Percentiles rank a stretch among this genome's conserved stretches.
These are phyloP conservation scores for Porphyrio hochstetteri DNA, from an alignment of 2,113 vertebrate species.

Conservation along the genomic window DNA sequence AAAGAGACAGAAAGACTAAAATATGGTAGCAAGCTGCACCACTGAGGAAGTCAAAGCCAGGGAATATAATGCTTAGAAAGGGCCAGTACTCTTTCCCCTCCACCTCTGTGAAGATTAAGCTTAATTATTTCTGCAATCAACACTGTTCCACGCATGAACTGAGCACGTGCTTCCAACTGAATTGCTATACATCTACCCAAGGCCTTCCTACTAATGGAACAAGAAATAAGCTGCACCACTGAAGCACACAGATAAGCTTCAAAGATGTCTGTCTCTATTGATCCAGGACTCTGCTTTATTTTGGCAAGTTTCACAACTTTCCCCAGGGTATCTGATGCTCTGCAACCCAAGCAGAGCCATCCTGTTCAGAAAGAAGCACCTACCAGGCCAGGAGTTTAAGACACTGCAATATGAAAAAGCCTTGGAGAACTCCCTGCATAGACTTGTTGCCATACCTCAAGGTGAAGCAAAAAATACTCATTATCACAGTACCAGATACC, in stretches of 20 bases:
- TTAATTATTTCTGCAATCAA: background rate
- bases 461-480: background rate
- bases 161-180: background rate
- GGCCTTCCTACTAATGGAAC: background rate
- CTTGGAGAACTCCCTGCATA: background rate
- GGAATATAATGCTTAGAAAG: background rate
- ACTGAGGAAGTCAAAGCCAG: background rate
- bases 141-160: background rate
- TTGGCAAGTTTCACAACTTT: background rate
- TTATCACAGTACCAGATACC: background rate
- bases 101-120: background rate
- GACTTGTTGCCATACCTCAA: background rate
- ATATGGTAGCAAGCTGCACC: background rate
- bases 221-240: background rate
- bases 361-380: background rate
- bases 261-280: background rate
- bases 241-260: background rate
- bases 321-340: background rate
- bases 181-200: background rate
- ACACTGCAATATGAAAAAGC: background rate
- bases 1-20: background rate
- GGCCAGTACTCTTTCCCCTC: background rate
- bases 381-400: background rate
- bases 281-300: background rate
- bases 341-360: background rate